Percentiles rank a stretch among this genome's conserved stretches.
phyloP scores from a whole-genome alignment of 2,797 vertebrate genomes.

The Oophaga sylvatica region DNA sequence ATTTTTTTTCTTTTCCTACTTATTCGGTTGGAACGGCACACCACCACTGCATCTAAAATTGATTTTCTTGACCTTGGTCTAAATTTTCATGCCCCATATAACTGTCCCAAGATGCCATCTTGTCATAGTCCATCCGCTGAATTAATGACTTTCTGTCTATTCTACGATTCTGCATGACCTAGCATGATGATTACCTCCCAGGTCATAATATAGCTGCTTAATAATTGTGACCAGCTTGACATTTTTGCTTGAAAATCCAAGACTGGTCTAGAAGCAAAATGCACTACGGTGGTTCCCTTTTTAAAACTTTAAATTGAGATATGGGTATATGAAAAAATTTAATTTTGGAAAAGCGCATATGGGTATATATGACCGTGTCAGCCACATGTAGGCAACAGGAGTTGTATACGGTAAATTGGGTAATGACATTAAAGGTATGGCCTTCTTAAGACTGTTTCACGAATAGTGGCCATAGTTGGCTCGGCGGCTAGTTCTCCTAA shows the following conservation, averaged over 20 bases:
- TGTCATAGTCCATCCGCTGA: constrained; percentile 11
- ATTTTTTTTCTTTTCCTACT: not conserved
- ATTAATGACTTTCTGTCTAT: constrained; percentile 8
- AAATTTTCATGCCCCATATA: constrained; percentile 9
- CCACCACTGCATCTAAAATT: constrained; percentile 7
- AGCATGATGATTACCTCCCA: constrained; percentile 1
- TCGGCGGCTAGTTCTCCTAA: too few relatives aligned
- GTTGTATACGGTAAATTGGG: too few relatives aligned
- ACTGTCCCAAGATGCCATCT: constrained; percentile 5
- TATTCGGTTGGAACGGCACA: not conserved
- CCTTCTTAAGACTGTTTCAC: too few relatives aligned
- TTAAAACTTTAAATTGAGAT: not conserved
- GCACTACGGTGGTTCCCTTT: not conserved
- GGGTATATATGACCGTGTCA: too few relatives aligned
- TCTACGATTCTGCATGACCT: constrained; percentile 18
- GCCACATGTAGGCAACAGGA: too few relatives aligned
- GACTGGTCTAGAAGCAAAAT: not conserved
- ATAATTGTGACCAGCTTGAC: constrained; percentile 24
- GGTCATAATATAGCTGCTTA: constrained; percentile 10
- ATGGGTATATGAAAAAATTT: too few relatives aligned
- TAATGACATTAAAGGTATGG: too few relatives aligned
- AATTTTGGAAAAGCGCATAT: too few relatives aligned
- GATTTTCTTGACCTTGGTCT: not conserved
- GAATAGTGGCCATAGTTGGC: too few relatives aligned
- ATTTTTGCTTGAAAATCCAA: not conserved